Percentiles rank a stretch among this genome's conserved stretches.
These are phyloP conservation scores for Luehdorfia chinensis DNA, from an alignment of 1,140 invertebrate genomes.

Conservation along the genomic window DNA sequence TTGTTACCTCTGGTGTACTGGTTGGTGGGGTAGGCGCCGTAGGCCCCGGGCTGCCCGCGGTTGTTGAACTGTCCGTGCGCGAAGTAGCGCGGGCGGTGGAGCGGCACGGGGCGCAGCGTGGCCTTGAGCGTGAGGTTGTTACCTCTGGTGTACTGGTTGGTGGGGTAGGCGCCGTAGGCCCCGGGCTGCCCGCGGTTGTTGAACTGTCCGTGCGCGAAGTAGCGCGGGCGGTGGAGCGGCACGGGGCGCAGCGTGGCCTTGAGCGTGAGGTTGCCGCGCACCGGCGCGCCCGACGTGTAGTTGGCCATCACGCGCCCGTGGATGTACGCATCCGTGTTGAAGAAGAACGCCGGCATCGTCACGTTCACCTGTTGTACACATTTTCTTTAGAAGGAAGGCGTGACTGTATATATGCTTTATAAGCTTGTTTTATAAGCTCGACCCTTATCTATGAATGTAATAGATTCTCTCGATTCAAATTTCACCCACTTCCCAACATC, in stretches of 20 bases:
- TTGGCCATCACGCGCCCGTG: slow-evolving; percentile 93
- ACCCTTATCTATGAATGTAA: too few relatives aligned
- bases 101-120: slow-evolving; percentile 83
- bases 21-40: slow-evolving; percentile 28
- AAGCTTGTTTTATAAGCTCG: too few relatives aligned
- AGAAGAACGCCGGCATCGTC: slow-evolving; percentile 95
- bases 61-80: slow-evolving; percentile 54
- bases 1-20: slow-evolving; percentile 77
- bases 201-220: slow-evolving; percentile 53
- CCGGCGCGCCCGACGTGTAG: slow-evolving; percentile 92
- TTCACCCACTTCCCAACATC: too few relatives aligned
- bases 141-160: slow-evolving; percentile 50
- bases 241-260: slow-evolving; percentile 86
- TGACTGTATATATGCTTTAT: too few relatives aligned
- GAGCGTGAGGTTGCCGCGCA: slow-evolving; percentile 90
- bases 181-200: slow-evolving; percentile 49
- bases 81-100: slow-evolving; percentile 73
- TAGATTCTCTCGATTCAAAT: too few relatives aligned
- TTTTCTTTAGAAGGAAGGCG: too few relatives aligned
- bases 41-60: slow-evolving; percentile 35
- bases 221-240: slow-evolving; percentile 76
- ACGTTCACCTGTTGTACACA: slow-evolving; percentile 92
- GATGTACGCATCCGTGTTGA: slow-evolving; percentile 89
- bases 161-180: slow-evolving; percentile 25
- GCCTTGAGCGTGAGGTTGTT: slow-evolving; percentile 88